Evolutionary conservation across 2,113 vertebrate genomes (phyloP), one percentile per base, ranked within the genome.

Genomic region (Dinomys branickii): DNA sequence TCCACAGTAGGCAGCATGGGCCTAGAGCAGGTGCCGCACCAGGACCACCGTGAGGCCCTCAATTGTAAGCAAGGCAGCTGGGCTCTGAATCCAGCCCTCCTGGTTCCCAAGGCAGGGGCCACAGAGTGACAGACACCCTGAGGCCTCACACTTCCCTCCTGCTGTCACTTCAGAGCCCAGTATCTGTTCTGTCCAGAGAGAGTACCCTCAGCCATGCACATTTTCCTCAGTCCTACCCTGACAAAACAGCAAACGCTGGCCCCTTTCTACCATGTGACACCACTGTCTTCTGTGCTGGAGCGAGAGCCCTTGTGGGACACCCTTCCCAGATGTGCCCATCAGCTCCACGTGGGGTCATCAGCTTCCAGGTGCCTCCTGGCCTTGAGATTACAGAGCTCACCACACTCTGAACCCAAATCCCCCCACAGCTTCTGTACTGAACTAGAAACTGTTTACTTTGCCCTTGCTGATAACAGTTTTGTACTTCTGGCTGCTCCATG

Each of bases 361-460:
- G 73, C 30, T 52, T 80, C 10, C 4, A 41, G 47, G 65, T n/a
- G 80, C 20, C 75, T 61, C 12, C 59, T 24, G 52, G 80, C 69
- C 86, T 93, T 2, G 0, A 47, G 58, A 78, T 12, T 3, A 1
- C 12, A 41, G 12, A 0, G 3, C 85, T 14, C 16, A 58, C 7
- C 58, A 58, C 14, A 67, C 58, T 61, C 65, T 22, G 58, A 85
- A 3, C 24, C 73, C 0, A 0, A 14, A 38, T 16, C 30, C 33
- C 7, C 16, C 24, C 5, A 0, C 30, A 35, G 56, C 35, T 52
- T 22, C 17, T 17, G 19, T 22, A 17, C 3, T 6, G 28, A 44
- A 44, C 71, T 28, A 11, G 16, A 41, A 8, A 47, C 41, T 4
- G 0, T 54, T 26, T 84, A 12, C 10, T 38, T 14, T 88, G 86